phyloP scores from a whole-genome alignment of 2,797 vertebrate species.

The Macroramphosus scolopax region DNA sequence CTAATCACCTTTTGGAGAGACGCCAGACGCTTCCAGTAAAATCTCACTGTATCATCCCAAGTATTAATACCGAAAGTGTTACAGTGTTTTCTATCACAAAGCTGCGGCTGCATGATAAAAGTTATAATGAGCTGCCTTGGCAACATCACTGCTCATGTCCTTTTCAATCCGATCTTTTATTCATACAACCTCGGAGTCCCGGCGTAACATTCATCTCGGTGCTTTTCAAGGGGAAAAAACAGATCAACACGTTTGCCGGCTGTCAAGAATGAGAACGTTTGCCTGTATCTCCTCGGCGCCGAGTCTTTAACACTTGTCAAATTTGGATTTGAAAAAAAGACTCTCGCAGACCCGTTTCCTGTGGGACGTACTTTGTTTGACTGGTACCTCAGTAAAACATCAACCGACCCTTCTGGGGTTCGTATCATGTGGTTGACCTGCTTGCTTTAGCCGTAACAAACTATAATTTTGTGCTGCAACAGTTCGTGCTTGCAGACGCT shows the following conservation, averaged over 20 bases:
- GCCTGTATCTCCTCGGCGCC: slow-evolving; percentile 33
- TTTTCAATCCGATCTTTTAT: slow-evolving; percentile 25
- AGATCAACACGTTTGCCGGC: slow-evolving; percentile 52
- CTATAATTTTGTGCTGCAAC: too few species aligned
- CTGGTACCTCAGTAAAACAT: too few species aligned
- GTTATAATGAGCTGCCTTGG: slow-evolving; percentile 25
- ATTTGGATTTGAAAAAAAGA: slow-evolving; percentile 25
- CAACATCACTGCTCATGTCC: slow-evolving; percentile 26
- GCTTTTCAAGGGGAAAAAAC: slow-evolving; percentile 44
- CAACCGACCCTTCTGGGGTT: too few species aligned
- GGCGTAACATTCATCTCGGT: slow-evolving; percentile 21
- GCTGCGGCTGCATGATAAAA: slow-evolving; percentile 10
- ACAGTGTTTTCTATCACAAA: slow-evolving; percentile 8
- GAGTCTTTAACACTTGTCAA: slow-evolving; percentile 61
- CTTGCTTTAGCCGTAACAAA: too few species aligned
- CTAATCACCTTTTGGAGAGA: slow-evolving; percentile 45
- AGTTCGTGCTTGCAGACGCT: too few species aligned
- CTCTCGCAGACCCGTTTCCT: slow-evolving; percentile 20
- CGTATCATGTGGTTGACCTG: too few species aligned
- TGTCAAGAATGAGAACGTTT: slow-evolving; percentile 50
- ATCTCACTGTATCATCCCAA: slow-evolving; percentile 23
- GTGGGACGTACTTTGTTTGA: slow-evolving; percentile 29
- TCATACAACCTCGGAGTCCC: slow-evolving; percentile 22
- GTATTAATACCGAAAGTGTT: slow-evolving; percentile 33
- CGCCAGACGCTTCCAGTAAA: slow-evolving; percentile 37